A percentile compares a stretch with the other conserved stretches of the same genome.
phyloP scores from a whole-genome alignment of 1,140 invertebrate species.

The Choristoneura fumiferana region DNA sequence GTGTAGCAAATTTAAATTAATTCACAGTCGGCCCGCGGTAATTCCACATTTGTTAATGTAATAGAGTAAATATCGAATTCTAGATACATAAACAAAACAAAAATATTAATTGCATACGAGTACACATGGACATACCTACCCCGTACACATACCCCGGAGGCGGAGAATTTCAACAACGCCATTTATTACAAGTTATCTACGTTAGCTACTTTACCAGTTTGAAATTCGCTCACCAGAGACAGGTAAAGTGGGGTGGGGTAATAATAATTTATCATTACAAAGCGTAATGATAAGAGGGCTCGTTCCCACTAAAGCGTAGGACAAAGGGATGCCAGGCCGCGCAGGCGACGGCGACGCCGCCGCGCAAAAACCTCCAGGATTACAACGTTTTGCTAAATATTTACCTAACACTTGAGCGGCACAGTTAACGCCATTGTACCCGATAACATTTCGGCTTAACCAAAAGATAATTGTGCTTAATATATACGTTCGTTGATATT shows the following conservation, averaged over 20 bases:
- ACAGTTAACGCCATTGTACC: conserved; percentile 10
- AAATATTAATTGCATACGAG: background rate
- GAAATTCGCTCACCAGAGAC: conserved; percentile 5
- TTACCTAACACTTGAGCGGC: conserved; percentile 42
- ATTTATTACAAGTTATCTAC: conserved; percentile 18
- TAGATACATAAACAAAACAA: no score
- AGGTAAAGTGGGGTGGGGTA: conserved; percentile 25
- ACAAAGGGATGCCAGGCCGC: conserved; percentile 35
- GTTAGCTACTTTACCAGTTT: conserved; percentile 10
- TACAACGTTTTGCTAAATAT: conserved; percentile 48
- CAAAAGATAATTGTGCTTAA: background rate
- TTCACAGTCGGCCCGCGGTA: no score
- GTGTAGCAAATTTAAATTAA: no score
- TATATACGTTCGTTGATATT: background rate
- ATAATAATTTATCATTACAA: conserved; percentile 52
- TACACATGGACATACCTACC: background rate
- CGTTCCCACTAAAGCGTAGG: conserved; percentile 31
- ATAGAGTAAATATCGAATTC: no score
- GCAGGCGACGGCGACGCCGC: background rate
- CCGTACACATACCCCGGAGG: background rate
- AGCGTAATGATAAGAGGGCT: conserved; percentile 42
- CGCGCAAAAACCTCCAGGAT: conserved; percentile 42
- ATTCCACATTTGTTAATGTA: no score
- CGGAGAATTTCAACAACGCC: background rate
- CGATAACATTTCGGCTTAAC: conserved; percentile 4